Evolutionary conservation across 1,140 invertebrate genomes (phyloP), one percentile per base, ranked within the genome.

Genomic region (Gonioctena quinquepunctata): DNA sequence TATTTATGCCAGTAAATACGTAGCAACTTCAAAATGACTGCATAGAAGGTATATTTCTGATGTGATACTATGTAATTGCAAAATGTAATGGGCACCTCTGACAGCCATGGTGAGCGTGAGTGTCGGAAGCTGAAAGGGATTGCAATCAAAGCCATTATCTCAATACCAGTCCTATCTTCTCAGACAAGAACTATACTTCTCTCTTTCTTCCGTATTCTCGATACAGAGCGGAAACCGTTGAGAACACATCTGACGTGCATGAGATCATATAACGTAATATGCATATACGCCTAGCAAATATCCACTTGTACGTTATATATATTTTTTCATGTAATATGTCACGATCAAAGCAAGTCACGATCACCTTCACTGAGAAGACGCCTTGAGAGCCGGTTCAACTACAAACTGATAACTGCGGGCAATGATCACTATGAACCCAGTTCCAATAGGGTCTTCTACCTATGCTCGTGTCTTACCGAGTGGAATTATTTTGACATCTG

Each of bases 341-440:
- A 80, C 77, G 79, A 80, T 76, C 74, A 59, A 68, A 70, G 68
- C 73, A 57, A 77, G 79, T 80, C 79, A 80, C 79, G 79, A 80
- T 72, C 73, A 72, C 19, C 69, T 72, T 56, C 73, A 70, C 66
- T 71, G 75, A 77, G 72, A 73, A 60, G 73, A 77, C 75, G 75
- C 73, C 73, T 74, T 61, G 69, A 74, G 71, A 77, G 73, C 69
- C 69, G 70, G 75, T 73, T 74, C 74, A 74, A 76, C 56, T 72
- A 74, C 72, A 76, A 72, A 70, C 65, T 76, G 73, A 76, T 76
- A 73, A 73, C 68, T 71, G 59, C 62, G 59, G 71, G 71, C 71
- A 60, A 73, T 69, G 71, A 69, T 73, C 71, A 73, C 68, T 66
- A 22, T 48, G 50, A 66, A 66, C 50, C 67, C 63, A 54, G 27